Evolutionary conservation across 2,113 vertebrate species (phyloP).

Genomic region (Xenopus borealis): DNA sequence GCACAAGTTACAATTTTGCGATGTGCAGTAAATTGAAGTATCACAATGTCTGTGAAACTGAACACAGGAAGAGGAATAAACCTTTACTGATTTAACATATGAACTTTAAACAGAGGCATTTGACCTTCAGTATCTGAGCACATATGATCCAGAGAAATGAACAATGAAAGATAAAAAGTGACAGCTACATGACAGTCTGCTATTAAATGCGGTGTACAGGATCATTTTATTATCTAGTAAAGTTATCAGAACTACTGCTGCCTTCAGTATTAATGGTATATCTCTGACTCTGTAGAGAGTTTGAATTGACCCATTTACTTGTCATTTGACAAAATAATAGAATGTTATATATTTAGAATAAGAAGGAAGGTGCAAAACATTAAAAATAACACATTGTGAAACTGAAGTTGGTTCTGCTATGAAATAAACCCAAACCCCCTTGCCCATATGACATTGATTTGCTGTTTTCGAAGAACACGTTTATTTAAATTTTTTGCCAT

Average conservation of each 20-base stretch:
- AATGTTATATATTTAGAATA: background rate
- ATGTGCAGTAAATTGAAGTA: constrained; percentile 31
- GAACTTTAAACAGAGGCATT: constrained; percentile 44
- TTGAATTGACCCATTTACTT: background rate
- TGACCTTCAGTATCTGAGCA: constrained; percentile 36
- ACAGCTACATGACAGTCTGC: constrained; percentile 39
- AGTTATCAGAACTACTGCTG: constrained; percentile 10
- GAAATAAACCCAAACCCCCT: constrained; percentile 1
- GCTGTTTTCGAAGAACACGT: too few relatives aligned
- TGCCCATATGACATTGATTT: constrained; percentile 6
- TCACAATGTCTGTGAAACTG: constrained; percentile 17
- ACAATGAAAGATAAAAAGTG: constrained; percentile 39
- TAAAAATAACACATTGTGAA: too few relatives aligned
- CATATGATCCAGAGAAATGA: constrained; percentile 34
- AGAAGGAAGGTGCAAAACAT: background rate
- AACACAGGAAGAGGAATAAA: constrained; percentile 20
- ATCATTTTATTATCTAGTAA: constrained; percentile 35
- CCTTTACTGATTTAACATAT: constrained; percentile 37
- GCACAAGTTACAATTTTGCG: constrained; percentile 10
- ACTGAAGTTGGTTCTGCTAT: background rate
- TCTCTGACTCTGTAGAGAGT: background rate
- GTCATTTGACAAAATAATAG: background rate
- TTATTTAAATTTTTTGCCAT: too few relatives aligned
- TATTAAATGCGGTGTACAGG: constrained; percentile 29
- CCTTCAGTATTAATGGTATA: constrained; percentile 4